Percentiles rank a stretch among this genome's conserved stretches.
Evolutionary conservation across 92 coral and sea anemone species (phyloP).

Genomic region (Phenganax subtilis): DNA sequence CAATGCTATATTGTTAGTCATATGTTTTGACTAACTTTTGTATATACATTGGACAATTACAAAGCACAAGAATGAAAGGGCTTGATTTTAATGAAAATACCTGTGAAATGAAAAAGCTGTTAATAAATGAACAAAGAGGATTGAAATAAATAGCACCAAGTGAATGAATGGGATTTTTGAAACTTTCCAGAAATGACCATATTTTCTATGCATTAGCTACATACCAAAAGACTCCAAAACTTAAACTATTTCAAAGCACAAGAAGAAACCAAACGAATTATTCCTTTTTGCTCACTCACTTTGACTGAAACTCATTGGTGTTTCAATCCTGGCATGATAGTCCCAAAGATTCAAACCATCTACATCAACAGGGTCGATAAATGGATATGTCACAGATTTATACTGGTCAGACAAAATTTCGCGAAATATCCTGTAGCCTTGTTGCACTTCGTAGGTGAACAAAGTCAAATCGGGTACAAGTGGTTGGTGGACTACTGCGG

Average conservation of each 20-base stretch:
- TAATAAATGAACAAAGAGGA: slow-evolving; percentile 6
- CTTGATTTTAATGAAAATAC: background rate
- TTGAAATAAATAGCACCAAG: slow-evolving; percentile 3
- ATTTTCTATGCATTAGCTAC: background rate
- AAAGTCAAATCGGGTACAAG: slow-evolving; percentile 64
- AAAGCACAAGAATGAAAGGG: background rate
- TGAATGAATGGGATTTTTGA: slow-evolving; percentile 25
- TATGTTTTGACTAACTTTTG: background rate
- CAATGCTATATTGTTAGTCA: background rate
- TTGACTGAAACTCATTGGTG: slow-evolving; percentile 84
- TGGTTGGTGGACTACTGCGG: slow-evolving; percentile 40
- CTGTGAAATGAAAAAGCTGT: background rate
- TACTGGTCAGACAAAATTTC: slow-evolving; percentile 78
- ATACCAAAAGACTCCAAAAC: background rate
- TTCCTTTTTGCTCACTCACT: slow-evolving; percentile 60
- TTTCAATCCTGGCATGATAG: slow-evolving; percentile 78
- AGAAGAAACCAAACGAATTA: slow-evolving; percentile 28
- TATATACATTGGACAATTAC: background rate
- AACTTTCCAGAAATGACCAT: background rate
- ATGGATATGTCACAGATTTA: slow-evolving; percentile 86
- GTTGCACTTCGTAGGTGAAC: slow-evolving; percentile 83
- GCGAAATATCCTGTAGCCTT: slow-evolving; percentile 77
- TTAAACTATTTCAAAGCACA: background rate
- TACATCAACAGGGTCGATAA: slow-evolving; percentile 91
- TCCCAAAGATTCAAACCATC: slow-evolving; percentile 91